Evolutionary conservation across 2,888 invertebrate species (phyloP).

Genomic region (Tachystola acroxantha): DNA sequence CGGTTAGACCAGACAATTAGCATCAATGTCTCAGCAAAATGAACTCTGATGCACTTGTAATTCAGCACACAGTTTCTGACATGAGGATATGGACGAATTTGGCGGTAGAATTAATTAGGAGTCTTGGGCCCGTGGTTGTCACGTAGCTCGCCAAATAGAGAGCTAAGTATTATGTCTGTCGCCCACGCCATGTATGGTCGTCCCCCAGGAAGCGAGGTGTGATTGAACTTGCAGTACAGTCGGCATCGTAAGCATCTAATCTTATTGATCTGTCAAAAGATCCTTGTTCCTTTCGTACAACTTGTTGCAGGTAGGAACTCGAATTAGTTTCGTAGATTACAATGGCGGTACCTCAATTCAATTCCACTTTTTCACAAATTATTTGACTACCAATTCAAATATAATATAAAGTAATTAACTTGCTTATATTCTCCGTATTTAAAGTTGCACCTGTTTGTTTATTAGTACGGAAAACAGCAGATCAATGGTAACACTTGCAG

Average conservation of each 20-base stretch:
- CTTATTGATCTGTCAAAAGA: too few species aligned
- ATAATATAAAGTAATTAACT: too few species aligned
- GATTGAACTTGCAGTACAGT: slow-evolving; percentile 46
- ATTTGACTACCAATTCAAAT: too few species aligned
- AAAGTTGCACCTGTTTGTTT: too few species aligned
- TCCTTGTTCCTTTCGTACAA: too few species aligned
- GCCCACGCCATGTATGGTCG: slow-evolving; percentile 52
- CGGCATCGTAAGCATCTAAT: background rate
- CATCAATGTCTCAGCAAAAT: slow-evolving; percentile 31
- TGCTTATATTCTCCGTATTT: too few species aligned
- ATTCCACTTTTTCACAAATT: too few species aligned
- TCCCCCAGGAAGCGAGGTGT: slow-evolving; percentile 66
- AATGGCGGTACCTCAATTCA: too few species aligned
- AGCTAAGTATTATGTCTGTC: slow-evolving; percentile 37
- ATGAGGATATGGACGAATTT: slow-evolving; percentile 51
- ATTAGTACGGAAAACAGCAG: too few species aligned
- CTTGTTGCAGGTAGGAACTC: too few species aligned
- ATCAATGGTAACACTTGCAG: too few species aligned
- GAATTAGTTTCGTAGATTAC: too few species aligned
- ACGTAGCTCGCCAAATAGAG: slow-evolving; percentile 71
- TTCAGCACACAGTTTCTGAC: slow-evolving; percentile 47
- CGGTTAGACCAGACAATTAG: slow-evolving; percentile 58
- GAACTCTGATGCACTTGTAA: slow-evolving; percentile 39
- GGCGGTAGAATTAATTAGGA: slow-evolving; percentile 67
- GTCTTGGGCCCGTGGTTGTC: slow-evolving; percentile 40